Base-by-base conservation (phyloP, 2,113 vertebrate species). In the Argyrosomus japonicus region DNA sequence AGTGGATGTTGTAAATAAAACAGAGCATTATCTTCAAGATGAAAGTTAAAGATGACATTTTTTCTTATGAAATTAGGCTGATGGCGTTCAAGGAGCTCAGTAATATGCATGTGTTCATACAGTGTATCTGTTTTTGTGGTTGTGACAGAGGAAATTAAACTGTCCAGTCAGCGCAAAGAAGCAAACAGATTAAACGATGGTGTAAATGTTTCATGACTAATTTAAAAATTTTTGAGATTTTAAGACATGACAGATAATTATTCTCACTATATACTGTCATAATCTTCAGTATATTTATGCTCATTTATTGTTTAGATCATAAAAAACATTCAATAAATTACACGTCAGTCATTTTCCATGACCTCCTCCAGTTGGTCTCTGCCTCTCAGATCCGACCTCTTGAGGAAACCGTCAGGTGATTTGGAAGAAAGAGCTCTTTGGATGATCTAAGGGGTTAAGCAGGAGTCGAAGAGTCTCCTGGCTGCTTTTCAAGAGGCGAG, bases 401-500 rank as follows among this genome's bases (percentile, higher is more conserved):
- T 51, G 25, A 48, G 25, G 67, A 82, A 57, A 58, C n/a, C n/a
- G 9, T 84, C 85, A 84, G 89, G 87, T 88, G 82, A 84, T 27
- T 17, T 71, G 18, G 45, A 36, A 51, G 23, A 83, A 76, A 50
- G 64, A 80, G 67, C 78, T 87, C 53, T 90, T 81, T 65, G 69
- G 79, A 69, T 80, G 82, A 92, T 89, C 75, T 81, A 88, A 93
- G 81, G 92, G 90, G 91, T 92, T 93, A 92, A 92, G 90, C 13
- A 32, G 80, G 75, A 91, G 86, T 78, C 61, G 79, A 84, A 77
- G 88, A 91, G 89, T 90, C 89, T 93, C 87, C 93, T 95, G 94
- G 94, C 93, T 85, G 83, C 64, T 82, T 62, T 91, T 95, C 93
- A 94, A 91, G 86, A 86, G 86, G 71, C 75, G 77, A 93, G 87